A percentile compares a stretch with the other conserved stretches of the same genome.
phyloP scores from a whole-genome alignment of 23 tunicate genomes.

The Diplosoma virens region DNA sequence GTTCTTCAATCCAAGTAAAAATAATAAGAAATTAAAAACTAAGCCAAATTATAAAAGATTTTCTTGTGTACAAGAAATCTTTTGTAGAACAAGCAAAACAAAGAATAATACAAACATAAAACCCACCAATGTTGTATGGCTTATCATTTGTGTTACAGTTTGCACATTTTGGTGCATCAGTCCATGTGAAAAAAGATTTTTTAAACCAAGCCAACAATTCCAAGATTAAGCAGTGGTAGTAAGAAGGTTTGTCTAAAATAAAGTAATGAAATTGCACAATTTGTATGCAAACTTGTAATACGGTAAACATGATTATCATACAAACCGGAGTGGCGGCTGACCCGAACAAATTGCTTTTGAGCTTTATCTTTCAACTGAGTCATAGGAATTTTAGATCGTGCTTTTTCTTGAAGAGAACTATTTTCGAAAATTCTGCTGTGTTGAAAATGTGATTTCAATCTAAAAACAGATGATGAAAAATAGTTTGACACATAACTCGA shows the following conservation, averaged over 20 bases:
- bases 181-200: conserved; percentile 90
- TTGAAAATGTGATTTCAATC: conserved; percentile 42
- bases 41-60: no score
- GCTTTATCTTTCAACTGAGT: conserved; percentile 33
- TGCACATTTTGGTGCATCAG: conserved; percentile 64
- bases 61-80: no score
- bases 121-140: background rate
- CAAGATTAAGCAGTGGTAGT: conserved; percentile 59
- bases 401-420: conserved; percentile 50
- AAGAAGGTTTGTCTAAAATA: conserved; percentile 12
- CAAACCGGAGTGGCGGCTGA: no score
- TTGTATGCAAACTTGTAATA: background rate
- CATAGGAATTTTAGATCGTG: conserved; percentile 43
- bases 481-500: no score
- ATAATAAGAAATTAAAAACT: no score
- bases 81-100: no score
- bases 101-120: background rate
- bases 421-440: conserved; percentile 56
- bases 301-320: no score
- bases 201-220: conserved; percentile 88
- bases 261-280: background rate
- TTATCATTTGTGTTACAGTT: conserved; percentile 32
- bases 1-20: no score
- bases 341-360: background rate
- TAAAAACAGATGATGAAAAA: no score